These are phyloP conservation scores for Pristionchus arcanus DNA, from an alignment of 2,888 invertebrate species.

Conservation along the genomic window DNA sequence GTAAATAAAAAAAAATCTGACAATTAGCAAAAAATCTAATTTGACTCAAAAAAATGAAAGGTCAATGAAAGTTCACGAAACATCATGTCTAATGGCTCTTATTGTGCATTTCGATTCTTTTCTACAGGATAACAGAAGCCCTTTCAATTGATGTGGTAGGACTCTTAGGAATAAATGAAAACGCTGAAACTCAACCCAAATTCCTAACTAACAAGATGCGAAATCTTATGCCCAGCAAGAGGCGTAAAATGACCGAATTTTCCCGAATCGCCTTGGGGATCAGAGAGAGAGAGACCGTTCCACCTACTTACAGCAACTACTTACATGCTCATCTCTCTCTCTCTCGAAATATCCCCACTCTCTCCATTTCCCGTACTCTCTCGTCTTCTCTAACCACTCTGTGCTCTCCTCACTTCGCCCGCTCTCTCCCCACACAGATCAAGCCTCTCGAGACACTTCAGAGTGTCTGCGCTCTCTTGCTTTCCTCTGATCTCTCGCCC, in stretches of 20 bases:
- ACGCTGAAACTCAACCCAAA: too few relatives aligned
- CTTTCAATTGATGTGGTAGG: too few relatives aligned
- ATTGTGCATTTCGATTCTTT: too few relatives aligned
- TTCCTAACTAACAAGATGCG: too few relatives aligned
- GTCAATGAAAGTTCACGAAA: too few relatives aligned
- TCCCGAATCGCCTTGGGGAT: background rate
- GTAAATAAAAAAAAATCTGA: too few relatives aligned
- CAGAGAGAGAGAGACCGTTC: background rate
- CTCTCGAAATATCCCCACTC: background rate
- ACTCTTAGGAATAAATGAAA: too few relatives aligned
- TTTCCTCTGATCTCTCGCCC: background rate
- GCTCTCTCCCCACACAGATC: background rate
- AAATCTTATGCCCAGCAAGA: background rate
- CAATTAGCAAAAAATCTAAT: too few relatives aligned
- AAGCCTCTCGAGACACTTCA: background rate
- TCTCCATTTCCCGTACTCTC: background rate
- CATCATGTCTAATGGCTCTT: too few relatives aligned
- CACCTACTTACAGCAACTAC: constrained; percentile 21
- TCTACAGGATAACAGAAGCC: too few relatives aligned
- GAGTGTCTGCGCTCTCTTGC: background rate
- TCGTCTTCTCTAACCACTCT: background rate
- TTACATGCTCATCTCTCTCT: background rate
- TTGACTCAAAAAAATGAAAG: too few relatives aligned
- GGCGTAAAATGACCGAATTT: constrained; percentile 8
- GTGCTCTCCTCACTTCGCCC: background rate